A percentile compares a stretch with the other conserved stretches of the same genome.
Evolutionary conservation across 2,797 vertebrate species (phyloP).

Genomic region (Cyclura pinguis): DNA sequence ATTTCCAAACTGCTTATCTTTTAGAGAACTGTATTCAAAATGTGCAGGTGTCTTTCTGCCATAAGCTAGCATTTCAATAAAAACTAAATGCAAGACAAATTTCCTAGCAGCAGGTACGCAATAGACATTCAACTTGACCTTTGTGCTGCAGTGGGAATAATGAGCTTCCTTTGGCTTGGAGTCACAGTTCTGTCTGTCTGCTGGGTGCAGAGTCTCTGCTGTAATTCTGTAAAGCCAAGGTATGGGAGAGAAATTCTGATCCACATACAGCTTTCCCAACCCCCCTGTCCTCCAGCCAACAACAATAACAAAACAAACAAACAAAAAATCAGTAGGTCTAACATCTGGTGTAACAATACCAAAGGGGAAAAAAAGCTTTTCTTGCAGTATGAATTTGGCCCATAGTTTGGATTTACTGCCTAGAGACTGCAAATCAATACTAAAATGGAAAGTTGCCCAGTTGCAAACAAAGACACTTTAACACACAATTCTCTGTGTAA

Average conservation of each 20-base stretch:
- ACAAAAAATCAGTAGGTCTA: background rate
- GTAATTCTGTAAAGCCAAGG: slow-evolving; percentile 9
- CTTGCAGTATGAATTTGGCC: slow-evolving; percentile 19
- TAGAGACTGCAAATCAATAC: rapidly evolving
- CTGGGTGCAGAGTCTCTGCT: background rate
- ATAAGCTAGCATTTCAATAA: background rate
- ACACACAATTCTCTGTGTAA: slow-evolving; percentile 5
- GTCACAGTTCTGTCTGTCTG: rapidly evolving
- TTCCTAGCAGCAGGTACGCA: slow-evolving; percentile 12
- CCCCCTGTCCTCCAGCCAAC: background rate
- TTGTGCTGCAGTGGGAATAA: background rate
- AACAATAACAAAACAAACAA: background rate
- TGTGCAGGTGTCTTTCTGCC: background rate
- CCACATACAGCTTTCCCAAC: background rate
- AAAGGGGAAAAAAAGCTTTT: slow-evolving; percentile 5
- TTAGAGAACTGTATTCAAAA: background rate
- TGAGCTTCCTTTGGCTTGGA: slow-evolving; percentile 23
- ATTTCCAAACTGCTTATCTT: background rate
- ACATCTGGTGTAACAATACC: background rate
- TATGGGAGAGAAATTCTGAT: background rate
- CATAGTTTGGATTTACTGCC: slow-evolving; percentile 36
- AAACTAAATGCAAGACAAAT: slow-evolving; percentile 35
- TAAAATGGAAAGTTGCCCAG: slow-evolving; percentile 17
- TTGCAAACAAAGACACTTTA: slow-evolving; percentile 53
- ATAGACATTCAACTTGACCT: slow-evolving; percentile 5